Evolutionary conservation across 2,888 invertebrate species (phyloP).

Genomic region (Macrosiphum euphorbiae): DNA sequence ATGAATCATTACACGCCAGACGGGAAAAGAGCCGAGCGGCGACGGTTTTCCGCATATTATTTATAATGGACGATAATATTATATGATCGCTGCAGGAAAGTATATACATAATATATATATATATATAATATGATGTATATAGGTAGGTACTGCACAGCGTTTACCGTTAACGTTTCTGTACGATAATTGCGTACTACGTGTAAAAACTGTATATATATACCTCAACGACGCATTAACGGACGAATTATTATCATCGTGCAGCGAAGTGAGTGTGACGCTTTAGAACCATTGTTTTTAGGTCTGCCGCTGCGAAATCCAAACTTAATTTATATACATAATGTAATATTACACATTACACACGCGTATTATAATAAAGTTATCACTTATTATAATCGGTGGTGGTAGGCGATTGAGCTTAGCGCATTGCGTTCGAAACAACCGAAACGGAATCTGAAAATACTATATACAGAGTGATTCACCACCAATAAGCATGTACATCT

Average conservation of each 20-base stretch:
- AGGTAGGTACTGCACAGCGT: constrained; percentile 1
- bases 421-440: neutral
- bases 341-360: neutral
- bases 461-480: neutral
- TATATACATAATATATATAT: neutral
- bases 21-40: neutral
- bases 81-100: neutral
- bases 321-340: neutral
- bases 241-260: neutral
- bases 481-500: neutral
- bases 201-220: neutral
- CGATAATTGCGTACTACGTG: constrained; percentile 22
- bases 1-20: constrained; percentile 2
- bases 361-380: neutral
- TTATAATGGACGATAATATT: constrained; percentile 18
- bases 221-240: neutral
- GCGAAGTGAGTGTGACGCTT: constrained; percentile 24
- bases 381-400: neutral
- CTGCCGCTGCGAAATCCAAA: neutral
- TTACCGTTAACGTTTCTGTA: constrained; percentile 40
- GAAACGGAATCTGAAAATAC: neutral
- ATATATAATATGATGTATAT: neutral
- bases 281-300: constrained; percentile 25
- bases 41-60: constrained; percentile 13
- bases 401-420: neutral